Evolutionary conservation across 2,113 vertebrate species (phyloP).

Genomic region (Craseonycteris thonglongyai): DNA sequence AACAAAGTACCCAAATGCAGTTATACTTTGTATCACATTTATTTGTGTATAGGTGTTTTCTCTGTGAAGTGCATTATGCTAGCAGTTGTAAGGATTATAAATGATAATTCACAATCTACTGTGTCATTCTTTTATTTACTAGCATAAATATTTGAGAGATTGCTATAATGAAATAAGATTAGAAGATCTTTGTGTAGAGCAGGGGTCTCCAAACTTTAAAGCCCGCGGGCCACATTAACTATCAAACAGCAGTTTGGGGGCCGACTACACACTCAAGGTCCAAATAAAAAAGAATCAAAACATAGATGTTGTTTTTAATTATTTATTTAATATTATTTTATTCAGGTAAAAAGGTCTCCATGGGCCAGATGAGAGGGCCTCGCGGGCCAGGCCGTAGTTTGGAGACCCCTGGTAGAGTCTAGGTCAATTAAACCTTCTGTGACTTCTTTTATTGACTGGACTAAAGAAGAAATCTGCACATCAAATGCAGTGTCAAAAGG

Average conservation of each 20-base stretch:
- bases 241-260: no score
- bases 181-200: background rate
- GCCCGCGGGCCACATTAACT: no score
- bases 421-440: background rate
- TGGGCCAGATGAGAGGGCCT: no score
- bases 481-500: constrained; percentile 3
- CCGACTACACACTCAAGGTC: no score
- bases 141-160: constrained; percentile 7
- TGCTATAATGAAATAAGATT: background rate
- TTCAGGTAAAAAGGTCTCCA: no score
- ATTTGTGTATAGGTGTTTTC: background rate
- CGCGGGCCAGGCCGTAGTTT: no score
- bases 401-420: no score
- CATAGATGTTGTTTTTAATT: no score
- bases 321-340: no score
- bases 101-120: background rate
- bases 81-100: background rate
- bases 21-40: background rate
- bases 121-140: constrained; percentile 1
- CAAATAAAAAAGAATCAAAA: no score
- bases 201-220: no score
- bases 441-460: constrained; percentile 12
- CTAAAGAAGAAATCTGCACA: constrained; percentile 9
- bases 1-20: background rate
- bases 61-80: background rate